These are phyloP conservation scores for Hyperoplus immaculatus DNA, from an alignment of 2,797 vertebrate species.

Conservation along the genomic window DNA sequence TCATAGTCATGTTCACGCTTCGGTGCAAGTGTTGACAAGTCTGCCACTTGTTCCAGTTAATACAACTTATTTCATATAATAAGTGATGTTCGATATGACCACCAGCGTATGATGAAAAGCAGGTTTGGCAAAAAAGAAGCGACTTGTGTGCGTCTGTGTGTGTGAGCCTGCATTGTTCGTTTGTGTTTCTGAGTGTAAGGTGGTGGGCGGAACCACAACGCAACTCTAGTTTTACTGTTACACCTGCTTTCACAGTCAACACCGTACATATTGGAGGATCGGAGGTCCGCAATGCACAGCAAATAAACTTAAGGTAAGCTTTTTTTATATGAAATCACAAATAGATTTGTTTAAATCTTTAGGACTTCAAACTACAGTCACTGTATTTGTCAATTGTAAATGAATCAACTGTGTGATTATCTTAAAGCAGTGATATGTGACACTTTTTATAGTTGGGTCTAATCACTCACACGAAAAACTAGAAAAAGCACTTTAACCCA, in stretches of 20 bases:
- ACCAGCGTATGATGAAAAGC: background rate
- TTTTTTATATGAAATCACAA: too few relatives aligned
- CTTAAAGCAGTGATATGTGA: too few relatives aligned
- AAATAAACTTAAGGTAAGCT: background rate
- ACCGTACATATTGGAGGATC: background rate
- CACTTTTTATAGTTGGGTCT: too few relatives aligned
- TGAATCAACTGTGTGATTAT: background rate
- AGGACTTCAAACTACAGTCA: background rate
- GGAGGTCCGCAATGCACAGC: background rate
- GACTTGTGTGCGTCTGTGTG: background rate
- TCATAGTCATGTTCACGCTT: slow-evolving; percentile 1
- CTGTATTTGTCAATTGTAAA: background rate
- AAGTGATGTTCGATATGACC: too few relatives aligned
- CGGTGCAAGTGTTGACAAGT: background rate
- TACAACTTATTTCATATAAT: too few relatives aligned
- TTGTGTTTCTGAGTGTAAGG: slow-evolving; percentile 19
- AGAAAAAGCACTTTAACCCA: background rate
- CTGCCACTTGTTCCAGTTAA: background rate
- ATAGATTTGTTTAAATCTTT: too few relatives aligned
- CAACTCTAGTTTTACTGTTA: slow-evolving; percentile 15
- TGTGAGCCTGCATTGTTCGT: background rate
- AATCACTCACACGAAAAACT: background rate
- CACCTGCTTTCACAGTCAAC: slow-evolving; percentile 22
- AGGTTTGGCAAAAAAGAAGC: background rate
- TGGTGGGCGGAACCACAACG: slow-evolving; percentile 43